Conservation (phyloP, 2,888 invertebrate genomes). For the Orchestes rusci region DNA sequence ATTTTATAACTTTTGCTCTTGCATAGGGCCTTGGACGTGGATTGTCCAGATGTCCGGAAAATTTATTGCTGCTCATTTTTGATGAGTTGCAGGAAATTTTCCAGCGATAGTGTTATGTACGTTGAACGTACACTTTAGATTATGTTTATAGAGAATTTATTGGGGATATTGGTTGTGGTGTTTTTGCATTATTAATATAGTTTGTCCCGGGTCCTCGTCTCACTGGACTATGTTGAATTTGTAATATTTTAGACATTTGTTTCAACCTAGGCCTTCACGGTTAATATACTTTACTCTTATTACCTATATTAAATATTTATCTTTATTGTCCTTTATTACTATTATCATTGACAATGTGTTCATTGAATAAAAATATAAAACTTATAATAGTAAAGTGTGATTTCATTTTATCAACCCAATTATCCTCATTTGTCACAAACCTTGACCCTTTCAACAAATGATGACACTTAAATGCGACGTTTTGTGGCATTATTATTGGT, state of each 20-base stretch:
- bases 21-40: slow-evolving; percentile 18
- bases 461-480: too few relatives aligned
- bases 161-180: slow-evolving; percentile 21
- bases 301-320: slow-evolving; percentile 17
- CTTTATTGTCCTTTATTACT: too few relatives aligned
- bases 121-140: neutral
- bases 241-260: slow-evolving; percentile 22
- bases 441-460: too few relatives aligned
- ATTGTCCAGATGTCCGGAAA: slow-evolving; percentile 2
- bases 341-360: slow-evolving; percentile 44
- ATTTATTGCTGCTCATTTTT: too few relatives aligned
- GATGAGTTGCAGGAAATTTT: neutral
- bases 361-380: slow-evolving; percentile 41
- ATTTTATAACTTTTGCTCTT: slow-evolving; percentile 16
- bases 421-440: too few relatives aligned
- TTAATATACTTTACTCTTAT: slow-evolving; percentile 34
- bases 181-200: slow-evolving; percentile 13
- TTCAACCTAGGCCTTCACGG: slow-evolving; percentile 27
- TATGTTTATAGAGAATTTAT: slow-evolving; percentile 16
- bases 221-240: slow-evolving; percentile 20
- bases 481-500: too few relatives aligned
- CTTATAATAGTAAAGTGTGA: slow-evolving; percentile 18
- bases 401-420: slow-evolving; percentile 5
- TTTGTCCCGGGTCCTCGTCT: slow-evolving; percentile 22
- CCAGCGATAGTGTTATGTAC: neutral